Base-by-base conservation (phyloP, 2,113 vertebrate genomes). In the Apteryx owenii region DNA sequence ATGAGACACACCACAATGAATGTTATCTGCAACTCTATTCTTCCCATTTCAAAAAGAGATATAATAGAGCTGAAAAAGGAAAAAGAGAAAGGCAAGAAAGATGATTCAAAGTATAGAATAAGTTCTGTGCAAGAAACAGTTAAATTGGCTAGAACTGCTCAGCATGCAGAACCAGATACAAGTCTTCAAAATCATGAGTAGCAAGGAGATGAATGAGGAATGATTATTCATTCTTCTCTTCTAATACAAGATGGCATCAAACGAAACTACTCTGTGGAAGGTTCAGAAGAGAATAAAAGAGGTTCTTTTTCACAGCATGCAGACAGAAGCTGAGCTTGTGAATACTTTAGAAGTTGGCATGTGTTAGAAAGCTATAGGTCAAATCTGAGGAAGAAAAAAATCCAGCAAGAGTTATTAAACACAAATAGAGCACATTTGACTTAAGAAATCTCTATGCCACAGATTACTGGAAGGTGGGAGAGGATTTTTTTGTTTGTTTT, bases 151-250 rank as follows among this genome's bases (percentile, higher is more conserved):
- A 11, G 7, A 7, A 56, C 31, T 89, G 9, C 28, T 54, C 17
- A 14, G 36, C 10, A 42, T 68, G 36, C 18, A 81, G 29, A 69
- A 10, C 12, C 38, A 64, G 10, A 77, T 17, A 50, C 29, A 66
- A 66, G 29, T 56, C 22, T 36, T 50, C 22, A 82, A 87, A 85
- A 91, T 40, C 9, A 33, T 23, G 5, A 91, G 11, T 10, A 82
- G 25, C 20, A 93, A 88, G 26, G 79, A n/a, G 33, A 82, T 48
- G 1, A 72, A 17, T 28, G 77, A 85, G 5, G 6, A 38, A 50
- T 0, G 0, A 78, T 77, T 7, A 46, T 18, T 56, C 31, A 42
- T 2, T 1, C 18, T 90, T 72, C 40, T 66, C 9, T 56, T 87
- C 26, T 78, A 36, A 42, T 14, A 36, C 9, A 53, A 70, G 36